A percentile compares a stretch with the other conserved stretches of the same genome.
These are phyloP conservation scores for Ypsolopha scabrella DNA, from an alignment of 2,888 invertebrate species.

Conservation along the genomic window DNA sequence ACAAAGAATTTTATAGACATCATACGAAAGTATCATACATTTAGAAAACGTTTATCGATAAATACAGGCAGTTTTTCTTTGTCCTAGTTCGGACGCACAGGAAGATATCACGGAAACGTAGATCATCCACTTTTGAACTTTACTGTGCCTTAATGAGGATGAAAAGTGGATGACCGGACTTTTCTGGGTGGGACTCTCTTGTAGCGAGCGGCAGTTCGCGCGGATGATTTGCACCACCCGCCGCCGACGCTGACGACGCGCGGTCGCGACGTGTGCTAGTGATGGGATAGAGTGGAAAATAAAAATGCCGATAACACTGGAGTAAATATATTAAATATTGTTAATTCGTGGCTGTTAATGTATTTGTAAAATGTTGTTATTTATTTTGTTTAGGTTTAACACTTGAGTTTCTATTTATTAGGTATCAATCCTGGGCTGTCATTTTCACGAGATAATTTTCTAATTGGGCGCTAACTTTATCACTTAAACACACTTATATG, in stretches of 20 bases:
- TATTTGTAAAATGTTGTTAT: not conserved
- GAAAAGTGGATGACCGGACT: not conserved
- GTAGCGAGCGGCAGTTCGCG: constrained; percentile 59
- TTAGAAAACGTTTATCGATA: constrained; percentile 4
- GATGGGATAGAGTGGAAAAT: constrained; percentile 20
- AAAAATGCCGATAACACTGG: not conserved
- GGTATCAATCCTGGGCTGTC: no score
- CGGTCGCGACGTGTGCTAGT: constrained; percentile 51
- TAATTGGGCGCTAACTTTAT: no score
- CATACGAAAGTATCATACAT: not conserved
- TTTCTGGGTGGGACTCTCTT: constrained; percentile 32
- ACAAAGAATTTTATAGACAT: no score
- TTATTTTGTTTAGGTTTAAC: not conserved
- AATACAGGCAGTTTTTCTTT: constrained; percentile 17
- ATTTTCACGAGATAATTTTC: no score
- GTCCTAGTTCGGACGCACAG: constrained; percentile 1
- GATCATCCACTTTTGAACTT: no score
- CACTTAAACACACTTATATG: no score
- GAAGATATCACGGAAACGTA: not conserved
- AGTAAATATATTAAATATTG: not conserved
- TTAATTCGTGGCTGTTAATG: not conserved
- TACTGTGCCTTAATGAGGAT: no score
- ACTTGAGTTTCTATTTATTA: no score
- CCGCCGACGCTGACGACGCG: constrained; percentile 36
- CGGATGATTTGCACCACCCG: constrained; percentile 68